These are phyloP conservation scores for Ornithoptera alexandrae DNA, from an alignment of 2,888 invertebrate species.

Conservation along the genomic window DNA sequence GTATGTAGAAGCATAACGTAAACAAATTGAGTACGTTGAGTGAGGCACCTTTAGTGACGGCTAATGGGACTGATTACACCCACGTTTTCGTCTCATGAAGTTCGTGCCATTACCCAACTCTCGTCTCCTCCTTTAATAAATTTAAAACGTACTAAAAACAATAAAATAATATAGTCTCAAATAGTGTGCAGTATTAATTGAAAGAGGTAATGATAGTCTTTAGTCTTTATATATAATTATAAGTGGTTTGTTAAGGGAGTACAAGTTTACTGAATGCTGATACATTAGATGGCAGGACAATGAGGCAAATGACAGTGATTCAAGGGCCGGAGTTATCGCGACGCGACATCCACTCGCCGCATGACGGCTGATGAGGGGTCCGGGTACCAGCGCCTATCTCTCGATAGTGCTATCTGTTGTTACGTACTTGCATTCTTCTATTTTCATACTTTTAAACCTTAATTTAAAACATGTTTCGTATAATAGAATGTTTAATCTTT, in stretches of 20 bases:
- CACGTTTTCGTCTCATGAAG: constrained; percentile 51
- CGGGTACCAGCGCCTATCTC: constrained; percentile 4
- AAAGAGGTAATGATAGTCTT: neutral
- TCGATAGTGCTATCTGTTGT: constrained; percentile 16
- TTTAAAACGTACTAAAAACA: neutral
- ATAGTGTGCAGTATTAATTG: neutral
- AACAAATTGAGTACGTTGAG: constrained; percentile 52
- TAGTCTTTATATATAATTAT: neutral
- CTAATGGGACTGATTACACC: constrained; percentile 73
- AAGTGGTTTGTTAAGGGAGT: neutral
- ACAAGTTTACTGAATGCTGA: neutral
- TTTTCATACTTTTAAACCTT: neutral
- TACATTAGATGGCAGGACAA: constrained; percentile 24
- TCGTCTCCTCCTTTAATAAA: neutral
- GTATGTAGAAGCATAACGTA: constrained; percentile 33
- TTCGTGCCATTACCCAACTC: constrained; percentile 61
- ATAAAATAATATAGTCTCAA: neutral
- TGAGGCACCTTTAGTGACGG: constrained; percentile 59
- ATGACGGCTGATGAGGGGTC: constrained; percentile 56
- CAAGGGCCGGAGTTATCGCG: constrained; percentile 46
- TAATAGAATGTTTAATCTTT: neutral
- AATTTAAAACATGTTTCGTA: neutral
- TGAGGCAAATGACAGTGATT: constrained; percentile 33
- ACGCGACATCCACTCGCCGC: constrained; percentile 50
- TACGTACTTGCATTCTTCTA: constrained; percentile 7